A percentile compares a stretch with the other conserved stretches of the same genome.
These are phyloP conservation scores for Chrysolophus pictus DNA, from an alignment of 2,797 vertebrate species.

Conservation along the genomic window DNA sequence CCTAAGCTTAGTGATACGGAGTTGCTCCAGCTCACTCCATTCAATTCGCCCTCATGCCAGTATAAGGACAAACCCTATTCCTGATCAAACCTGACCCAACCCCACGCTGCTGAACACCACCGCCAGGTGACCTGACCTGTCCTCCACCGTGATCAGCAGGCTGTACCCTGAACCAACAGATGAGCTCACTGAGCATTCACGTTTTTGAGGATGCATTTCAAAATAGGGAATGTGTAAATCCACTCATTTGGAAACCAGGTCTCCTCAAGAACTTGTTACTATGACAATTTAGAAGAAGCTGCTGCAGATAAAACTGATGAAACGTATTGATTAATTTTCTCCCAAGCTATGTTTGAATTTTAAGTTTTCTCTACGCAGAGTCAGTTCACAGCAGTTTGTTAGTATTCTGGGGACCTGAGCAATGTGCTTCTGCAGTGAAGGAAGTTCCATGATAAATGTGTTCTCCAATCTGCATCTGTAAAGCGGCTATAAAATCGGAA, in stretches of 20 bases:
- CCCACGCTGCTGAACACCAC: not conserved
- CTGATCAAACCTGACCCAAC: not conserved
- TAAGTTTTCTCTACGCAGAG: slow-evolving; percentile 71
- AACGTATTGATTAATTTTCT: slow-evolving; percentile 74
- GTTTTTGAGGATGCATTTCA: not conserved
- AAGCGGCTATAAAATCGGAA: slow-evolving; percentile 81
- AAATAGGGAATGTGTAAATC: slow-evolving; percentile 42
- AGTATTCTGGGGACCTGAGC: slow-evolving; percentile 75
- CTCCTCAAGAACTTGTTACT: slow-evolving; percentile 68
- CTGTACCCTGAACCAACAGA: not conserved
- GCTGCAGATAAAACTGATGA: slow-evolving; percentile 61
- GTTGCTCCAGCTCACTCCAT: not conserved
- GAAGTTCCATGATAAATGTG: slow-evolving; percentile 81
- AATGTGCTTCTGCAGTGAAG: slow-evolving; percentile 62
- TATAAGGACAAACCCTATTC: not conserved
- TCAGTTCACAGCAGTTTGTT: slow-evolving; percentile 52
- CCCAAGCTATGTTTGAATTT: slow-evolving; percentile 70
- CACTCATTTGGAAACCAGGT: slow-evolving; percentile 40
- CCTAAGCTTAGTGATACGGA: not conserved
- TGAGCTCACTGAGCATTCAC: not conserved
- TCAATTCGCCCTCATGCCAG: not conserved
- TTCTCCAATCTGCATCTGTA: slow-evolving; percentile 78
- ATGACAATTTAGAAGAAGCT: slow-evolving; percentile 65
- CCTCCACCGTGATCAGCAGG: not conserved
- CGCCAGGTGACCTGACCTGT: not conserved